Evolutionary conservation across 2,797 vertebrate genomes (phyloP).

Genomic region (Sylvia borin): DNA sequence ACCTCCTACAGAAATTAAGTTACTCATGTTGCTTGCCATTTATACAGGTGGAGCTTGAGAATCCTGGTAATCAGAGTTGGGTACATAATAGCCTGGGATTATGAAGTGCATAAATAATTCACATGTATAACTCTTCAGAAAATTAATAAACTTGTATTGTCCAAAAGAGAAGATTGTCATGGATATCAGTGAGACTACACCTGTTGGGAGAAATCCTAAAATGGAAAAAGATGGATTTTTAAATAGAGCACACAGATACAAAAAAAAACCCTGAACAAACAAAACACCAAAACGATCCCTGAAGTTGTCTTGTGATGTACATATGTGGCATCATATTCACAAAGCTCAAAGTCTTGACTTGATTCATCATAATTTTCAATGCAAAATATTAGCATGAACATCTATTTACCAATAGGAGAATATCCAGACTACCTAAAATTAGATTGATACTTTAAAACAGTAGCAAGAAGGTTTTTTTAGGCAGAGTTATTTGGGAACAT

Average conservation of each 20-base stretch:
- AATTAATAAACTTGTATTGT: not conserved
- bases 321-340: not conserved
- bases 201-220: not conserved
- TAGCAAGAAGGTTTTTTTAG: not conserved
- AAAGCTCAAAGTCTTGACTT: not conserved
- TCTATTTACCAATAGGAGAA: not conserved
- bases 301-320: not conserved
- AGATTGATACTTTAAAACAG: not conserved
- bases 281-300: not conserved
- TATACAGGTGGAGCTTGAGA: not conserved
- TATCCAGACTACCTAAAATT: not conserved
- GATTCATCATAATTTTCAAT: not conserved
- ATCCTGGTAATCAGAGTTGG: not conserved
- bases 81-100: not conserved
- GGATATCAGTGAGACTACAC: not conserved
- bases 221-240: not conserved
- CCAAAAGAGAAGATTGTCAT: not conserved
- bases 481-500: not conserved
- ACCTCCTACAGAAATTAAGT: not conserved
- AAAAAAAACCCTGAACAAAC: not conserved
- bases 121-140: not conserved
- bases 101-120: not conserved
- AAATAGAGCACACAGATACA: not conserved
- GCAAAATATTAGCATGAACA: not conserved
- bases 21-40: not conserved